These are phyloP conservation scores for Marmota flaviventris DNA, from an alignment of 2,113 vertebrate genomes.

Conservation along the genomic window DNA sequence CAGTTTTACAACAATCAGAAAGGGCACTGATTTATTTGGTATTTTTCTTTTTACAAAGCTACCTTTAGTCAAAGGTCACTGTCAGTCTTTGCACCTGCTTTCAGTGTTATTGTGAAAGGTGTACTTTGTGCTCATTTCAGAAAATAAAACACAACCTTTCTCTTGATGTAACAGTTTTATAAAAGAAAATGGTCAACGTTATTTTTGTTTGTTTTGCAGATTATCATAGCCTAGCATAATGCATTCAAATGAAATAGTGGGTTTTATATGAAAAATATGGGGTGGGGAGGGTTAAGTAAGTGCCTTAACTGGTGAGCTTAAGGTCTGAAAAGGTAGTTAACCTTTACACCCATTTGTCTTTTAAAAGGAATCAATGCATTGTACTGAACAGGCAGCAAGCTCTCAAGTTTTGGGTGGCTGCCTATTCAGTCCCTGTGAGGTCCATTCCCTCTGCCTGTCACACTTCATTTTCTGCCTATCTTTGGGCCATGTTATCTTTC, in stretches of 20 bases:
- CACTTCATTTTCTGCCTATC: constrained; percentile 53
- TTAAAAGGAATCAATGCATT: constrained; percentile 71
- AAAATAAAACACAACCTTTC: constrained; percentile 91
- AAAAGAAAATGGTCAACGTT: constrained; percentile 90
- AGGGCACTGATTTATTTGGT: constrained; percentile 91
- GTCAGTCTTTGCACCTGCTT: constrained; percentile 92
- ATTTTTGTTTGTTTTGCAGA: constrained; percentile 88
- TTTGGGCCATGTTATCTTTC: constrained; percentile 54
- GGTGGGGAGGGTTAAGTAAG: constrained; percentile 87
- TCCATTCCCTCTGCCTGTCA: constrained; percentile 43
- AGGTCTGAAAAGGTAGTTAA: constrained; percentile 86
- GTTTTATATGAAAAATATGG: constrained; percentile 90
- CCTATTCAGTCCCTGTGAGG: constrained; percentile 32
- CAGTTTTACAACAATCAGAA: constrained; percentile 90
- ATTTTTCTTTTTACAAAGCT: constrained; percentile 92
- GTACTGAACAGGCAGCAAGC: constrained; percentile 49
- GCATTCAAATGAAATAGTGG: constrained; percentile 84
- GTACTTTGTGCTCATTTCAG: constrained; percentile 91
- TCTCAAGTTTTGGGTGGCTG: neutral
- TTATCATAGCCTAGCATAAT: constrained; percentile 88
- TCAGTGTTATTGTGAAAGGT: constrained; percentile 94
- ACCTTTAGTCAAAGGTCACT: constrained; percentile 91
- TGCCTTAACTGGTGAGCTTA: constrained; percentile 91
- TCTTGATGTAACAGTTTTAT: constrained; percentile 92
- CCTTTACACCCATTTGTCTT: constrained; percentile 75